Conservation (phyloP, 2,113 vertebrate species). For the Zosterops borbonicus region DNA sequence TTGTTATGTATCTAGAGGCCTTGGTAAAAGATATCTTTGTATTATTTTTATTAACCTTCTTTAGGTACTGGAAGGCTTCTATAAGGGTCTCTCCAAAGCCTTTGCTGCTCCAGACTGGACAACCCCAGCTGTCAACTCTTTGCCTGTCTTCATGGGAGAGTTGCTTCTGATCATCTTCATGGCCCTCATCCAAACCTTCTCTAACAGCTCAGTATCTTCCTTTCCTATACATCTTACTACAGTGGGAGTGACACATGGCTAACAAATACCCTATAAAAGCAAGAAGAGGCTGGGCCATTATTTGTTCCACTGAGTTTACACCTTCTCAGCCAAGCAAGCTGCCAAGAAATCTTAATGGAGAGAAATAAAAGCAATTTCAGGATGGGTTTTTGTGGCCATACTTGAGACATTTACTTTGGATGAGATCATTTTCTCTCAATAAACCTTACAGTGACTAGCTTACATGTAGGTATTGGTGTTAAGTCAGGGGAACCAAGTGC, state of each 20-base stretch:
- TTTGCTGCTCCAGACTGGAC: neutral
- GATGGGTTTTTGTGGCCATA: neutral
- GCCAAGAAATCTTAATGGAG: neutral
- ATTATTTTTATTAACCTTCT: neutral
- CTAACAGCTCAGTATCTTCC: neutral
- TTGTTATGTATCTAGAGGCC: neutral
- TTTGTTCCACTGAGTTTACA: neutral
- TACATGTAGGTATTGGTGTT: neutral
- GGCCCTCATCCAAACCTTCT: neutral
- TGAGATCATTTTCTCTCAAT: neutral
- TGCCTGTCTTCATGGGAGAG: neutral
- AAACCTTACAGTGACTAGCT: neutral
- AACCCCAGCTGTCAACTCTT: neutral
- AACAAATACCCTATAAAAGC: neutral
- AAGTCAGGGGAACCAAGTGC: neutral
- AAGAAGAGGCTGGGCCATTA: neutral
- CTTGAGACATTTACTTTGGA: neutral
- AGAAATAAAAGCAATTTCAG: neutral
- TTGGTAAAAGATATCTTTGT: neutral
- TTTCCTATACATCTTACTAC: neutral
- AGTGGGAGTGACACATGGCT: neutral
- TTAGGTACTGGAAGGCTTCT: neutral
- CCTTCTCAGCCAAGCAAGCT: neutral
- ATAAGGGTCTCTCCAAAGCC: rapidly evolving
- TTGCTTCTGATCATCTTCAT: neutral